Base-by-base conservation (phyloP, 2,888 invertebrate species). In the Drosophila tanythrix region DNA sequence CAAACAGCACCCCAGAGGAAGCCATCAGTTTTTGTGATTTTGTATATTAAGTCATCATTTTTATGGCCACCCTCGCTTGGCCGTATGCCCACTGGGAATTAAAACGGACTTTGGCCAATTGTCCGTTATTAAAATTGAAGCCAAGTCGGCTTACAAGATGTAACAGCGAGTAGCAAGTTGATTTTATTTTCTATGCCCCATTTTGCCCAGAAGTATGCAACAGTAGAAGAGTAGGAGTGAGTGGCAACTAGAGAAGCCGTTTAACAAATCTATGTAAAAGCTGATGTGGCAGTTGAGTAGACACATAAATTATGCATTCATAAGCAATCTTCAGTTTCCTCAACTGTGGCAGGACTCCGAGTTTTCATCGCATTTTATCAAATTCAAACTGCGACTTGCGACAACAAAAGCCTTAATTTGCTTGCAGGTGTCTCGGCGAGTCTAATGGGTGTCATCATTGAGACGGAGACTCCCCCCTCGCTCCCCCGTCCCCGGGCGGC, bases 41-140 rank as follows among this genome's bases (percentile, higher is more conserved):
- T 69, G 71, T 81, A 71, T 77, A 86, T 86, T 86, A 86, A 86
- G 85, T 88, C 89, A 82, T 86, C 85, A 88, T 86, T 85, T 85
- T 77, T 76, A 74, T 77, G 65, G 21, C 51, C 58, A 36, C 66
- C 74, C 65, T 56, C n/a, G 43, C 10, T 36, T 27, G 6, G 60
- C 48, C 38, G 36, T 25, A 35, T 46, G 2, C 46, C 59, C 62
- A 59, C 13, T 4, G 81, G 78, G 78, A 63, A 35, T 43, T 18
- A 27, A 7, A 35, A 11, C 50, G 31, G 40, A 25, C 31, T 35
- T 55, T 55, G 43, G 18, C 31, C 52, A 62, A 72, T 57, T 51
- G 51, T 50, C n/a, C 64, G 61, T 18, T 33, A 48, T 51, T 79
- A 74, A 76, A 83, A 67, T 72, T 51, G 62, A 70, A 60, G 82